Evolutionary conservation across 30 jellyfish, hydroid and myxozoan genomes (phyloP).

Genomic region (Hydractinia symbiolongicarpus): DNA sequence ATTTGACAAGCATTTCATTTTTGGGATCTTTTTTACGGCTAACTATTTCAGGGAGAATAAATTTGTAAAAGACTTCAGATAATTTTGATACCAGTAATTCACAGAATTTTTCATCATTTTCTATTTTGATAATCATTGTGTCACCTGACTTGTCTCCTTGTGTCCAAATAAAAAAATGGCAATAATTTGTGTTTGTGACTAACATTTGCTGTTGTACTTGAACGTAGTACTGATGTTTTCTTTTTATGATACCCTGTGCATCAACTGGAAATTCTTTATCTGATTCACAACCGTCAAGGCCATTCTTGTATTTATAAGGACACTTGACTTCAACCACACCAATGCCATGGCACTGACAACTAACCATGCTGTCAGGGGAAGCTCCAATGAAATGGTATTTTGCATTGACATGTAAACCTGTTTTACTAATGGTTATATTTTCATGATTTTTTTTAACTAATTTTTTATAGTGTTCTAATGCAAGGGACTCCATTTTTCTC

Average conservation of each 20-base stretch:
- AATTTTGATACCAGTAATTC: not conserved
- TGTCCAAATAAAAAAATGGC: slow-evolving; percentile 23
- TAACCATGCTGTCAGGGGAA: slow-evolving; percentile 49
- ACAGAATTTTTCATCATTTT: slow-evolving; percentile 14
- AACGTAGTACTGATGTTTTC: not conserved
- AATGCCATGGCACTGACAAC: slow-evolving; percentile 44
- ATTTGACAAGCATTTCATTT: not conserved
- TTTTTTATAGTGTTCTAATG: not conserved
- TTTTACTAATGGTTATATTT: not conserved
- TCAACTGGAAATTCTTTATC: slow-evolving; percentile 8
- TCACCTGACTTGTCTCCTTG: too few relatives aligned
- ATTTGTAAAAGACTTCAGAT: not conserved
- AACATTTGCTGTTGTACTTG: too few relatives aligned
- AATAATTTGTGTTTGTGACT: slow-evolving; percentile 14
- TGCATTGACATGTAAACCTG: slow-evolving; percentile 27
- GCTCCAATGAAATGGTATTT: slow-evolving; percentile 44
- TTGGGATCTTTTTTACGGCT: slow-evolving; percentile 5
- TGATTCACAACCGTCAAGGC: slow-evolving; percentile 17
- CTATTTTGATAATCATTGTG: not conserved
- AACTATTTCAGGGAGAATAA: slow-evolving; percentile 8
- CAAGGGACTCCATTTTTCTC: not conserved
- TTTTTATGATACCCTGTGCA: slow-evolving; percentile 1
- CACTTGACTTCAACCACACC: slow-evolving; percentile 49
- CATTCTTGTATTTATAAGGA: slow-evolving; percentile 6
- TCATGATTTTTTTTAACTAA: not conserved